phyloP scores from a whole-genome alignment of 1,140 invertebrate species.

The Myzus persicae region DNA sequence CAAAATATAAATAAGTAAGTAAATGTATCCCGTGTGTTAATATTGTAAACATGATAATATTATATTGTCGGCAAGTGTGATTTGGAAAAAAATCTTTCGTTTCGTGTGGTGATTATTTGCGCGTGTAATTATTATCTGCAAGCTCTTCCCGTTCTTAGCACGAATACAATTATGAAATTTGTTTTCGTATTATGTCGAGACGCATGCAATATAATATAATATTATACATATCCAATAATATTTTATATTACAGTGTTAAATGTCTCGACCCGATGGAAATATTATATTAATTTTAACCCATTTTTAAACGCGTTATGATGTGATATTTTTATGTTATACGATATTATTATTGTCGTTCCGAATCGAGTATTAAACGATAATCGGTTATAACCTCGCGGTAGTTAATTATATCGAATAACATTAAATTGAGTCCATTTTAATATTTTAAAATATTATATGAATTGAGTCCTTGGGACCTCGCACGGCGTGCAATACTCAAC shows the following conservation, averaged over 20 bases:
- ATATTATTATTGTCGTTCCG: not conserved
- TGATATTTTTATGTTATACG: not conserved
- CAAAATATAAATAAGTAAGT: conserved; percentile 50
- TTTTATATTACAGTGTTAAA: not conserved
- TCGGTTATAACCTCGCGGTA: not conserved
- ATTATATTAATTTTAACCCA: not conserved
- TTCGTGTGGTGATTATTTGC: not conserved
- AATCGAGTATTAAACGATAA: not conserved
- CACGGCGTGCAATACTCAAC: too few species aligned
- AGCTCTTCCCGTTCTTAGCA: not conserved
- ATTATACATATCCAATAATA: not conserved
- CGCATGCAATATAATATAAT: conserved; percentile 8
- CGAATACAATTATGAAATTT: not conserved
- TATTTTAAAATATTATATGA: not conserved
- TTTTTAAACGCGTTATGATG: not conserved
- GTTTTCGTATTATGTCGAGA: not conserved
- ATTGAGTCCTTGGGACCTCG: not conserved
- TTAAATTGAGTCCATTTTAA: not conserved
- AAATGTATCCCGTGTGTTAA: not conserved
- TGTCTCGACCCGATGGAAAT: not conserved
- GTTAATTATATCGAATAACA: not conserved
- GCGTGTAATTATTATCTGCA: not conserved
- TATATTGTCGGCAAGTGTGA: not conserved
- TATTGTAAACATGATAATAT: not conserved
- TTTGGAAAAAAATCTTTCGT: not conserved